Evolutionary conservation across 2,797 vertebrate genomes (phyloP), one percentile per base, ranked within the genome.

Genomic region (Lutjanus argentimaculatus): DNA sequence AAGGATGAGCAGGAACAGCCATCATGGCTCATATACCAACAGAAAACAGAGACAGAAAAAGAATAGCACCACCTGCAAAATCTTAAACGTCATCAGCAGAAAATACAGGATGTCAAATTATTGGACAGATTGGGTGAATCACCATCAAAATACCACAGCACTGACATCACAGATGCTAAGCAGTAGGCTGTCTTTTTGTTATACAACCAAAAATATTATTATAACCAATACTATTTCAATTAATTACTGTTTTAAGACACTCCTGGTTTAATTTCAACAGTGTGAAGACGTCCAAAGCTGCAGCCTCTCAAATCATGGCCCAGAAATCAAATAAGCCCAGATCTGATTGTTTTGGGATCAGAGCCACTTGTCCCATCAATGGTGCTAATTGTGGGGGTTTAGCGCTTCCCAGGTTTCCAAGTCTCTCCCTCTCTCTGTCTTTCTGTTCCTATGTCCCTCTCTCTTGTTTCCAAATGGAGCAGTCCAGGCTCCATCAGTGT

Each of bases 381-480:
- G 71, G 78, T 80, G 88, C 70, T 92, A 89, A 93, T 90, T 84
- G 81, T 65, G 13, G 71, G 81, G 86, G 77, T 90, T 92, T 91
- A 92, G 72, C 81, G 67, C 89, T 51, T 72, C 48, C 61, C 70
- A 73, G 61, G 75, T 79, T 83, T 92, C 89, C 90, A 89, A 89
- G 77, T 85, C 52, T 49, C 55, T 59, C 73, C 67, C 72, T 67
- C 51, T 55, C 30, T 71, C 7, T 45, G 1, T 57, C 7, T 45
- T 14, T 64, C 19, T 57, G 40, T 71, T 45, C 48, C 30, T 40
- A 3, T 21, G 30, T 70, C 55, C 19, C 72, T 75, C 46, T 59
- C n/a, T 10, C 30, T 36, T 3, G 30, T 70, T 84, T 85, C 81
- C 77, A 82, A 89, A 87, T 62, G 57, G 77, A 88, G 82, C 71